Evolutionary conservation across 2,113 vertebrate genomes (phyloP), one percentile per base, ranked within the genome.

Genomic region (Sorex fumeus): DNA sequence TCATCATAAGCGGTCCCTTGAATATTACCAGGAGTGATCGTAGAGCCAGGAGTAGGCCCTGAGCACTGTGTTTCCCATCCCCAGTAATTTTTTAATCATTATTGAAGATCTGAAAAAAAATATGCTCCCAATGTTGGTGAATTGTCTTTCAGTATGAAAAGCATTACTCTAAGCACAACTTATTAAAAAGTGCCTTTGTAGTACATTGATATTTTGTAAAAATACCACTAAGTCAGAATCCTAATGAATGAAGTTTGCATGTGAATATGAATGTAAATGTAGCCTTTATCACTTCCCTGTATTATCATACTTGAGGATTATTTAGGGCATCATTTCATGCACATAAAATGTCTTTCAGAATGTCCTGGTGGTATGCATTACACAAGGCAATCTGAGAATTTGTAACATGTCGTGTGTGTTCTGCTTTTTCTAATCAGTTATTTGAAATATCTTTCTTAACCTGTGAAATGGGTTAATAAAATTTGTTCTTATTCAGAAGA

Each of bases 331-430:
- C 8, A 8, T 34, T 32, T 1, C 34, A 15, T 74, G 25, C 36
- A 15, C 93, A 91, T 79, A 86, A 88, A 70, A 66, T 1, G 71
- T 13, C 1, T 36, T 91, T 94, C 57, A 79, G 9, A 80, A 79
- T 60, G 10, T 16, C 32, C 84, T 64, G 70, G 34, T 27, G 12
- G 10, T 53, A 53, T 53, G 53, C 78, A 53, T 87, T 66, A 50
- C 6, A 62, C 70, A 53, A 89, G 80, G n/a, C 53, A 79, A 96
- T 19, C 23, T 66, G 32, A 87, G n/a, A 80, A 43, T 84, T 71
- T 71, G 10, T 86, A 16, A 53, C 7, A 12, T 82, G 21, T 3
- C 1, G 25, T 85, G 79, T 53, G 6, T 60, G 30, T 36, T 34
- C 87, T n/a, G 84, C 28, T 85, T 77, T 3, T 13, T 87, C 0